Evolutionary conservation across 2,888 invertebrate species (phyloP).

Genomic region (Cataglyphis cursor): DNA sequence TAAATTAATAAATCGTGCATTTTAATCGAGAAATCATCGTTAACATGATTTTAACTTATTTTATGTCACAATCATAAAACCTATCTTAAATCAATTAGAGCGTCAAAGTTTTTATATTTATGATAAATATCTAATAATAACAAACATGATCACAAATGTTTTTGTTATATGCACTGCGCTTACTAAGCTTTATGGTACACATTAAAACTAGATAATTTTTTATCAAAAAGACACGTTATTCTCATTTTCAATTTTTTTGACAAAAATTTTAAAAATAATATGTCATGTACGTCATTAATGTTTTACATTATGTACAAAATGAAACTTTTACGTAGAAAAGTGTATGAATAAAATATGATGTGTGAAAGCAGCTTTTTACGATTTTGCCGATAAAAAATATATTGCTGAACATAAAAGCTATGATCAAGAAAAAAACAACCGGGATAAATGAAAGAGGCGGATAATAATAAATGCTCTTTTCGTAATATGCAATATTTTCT

Average conservation of each 20-base stretch:
- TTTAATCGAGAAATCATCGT: not conserved
- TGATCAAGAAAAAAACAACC: not conserved
- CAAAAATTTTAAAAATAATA: not conserved
- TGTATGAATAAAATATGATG: not conserved
- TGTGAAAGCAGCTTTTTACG: not conserved
- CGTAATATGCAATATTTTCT: conserved; percentile 8
- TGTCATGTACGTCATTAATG: not conserved
- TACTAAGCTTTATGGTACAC: not conserved
- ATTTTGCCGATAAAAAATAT: not conserved
- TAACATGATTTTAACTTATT: not conserved
- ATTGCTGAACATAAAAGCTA: not conserved
- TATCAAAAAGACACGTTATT: not conserved
- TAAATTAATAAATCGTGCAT: not conserved
- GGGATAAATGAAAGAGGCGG: not conserved
- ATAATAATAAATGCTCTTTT: not conserved
- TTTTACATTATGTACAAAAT: not conserved
- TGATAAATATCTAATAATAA: not conserved
- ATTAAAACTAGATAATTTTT: not conserved
- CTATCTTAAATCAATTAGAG: not conserved
- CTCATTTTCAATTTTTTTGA: not conserved
- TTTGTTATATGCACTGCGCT: not conserved
- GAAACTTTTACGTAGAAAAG: conserved; percentile 10
- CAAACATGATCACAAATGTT: not conserved
- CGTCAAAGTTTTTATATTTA: not conserved
- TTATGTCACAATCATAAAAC: not conserved